Base-by-base conservation (phyloP, 2,113 vertebrate genomes). In the Chloropsis cyanopogon region DNA sequence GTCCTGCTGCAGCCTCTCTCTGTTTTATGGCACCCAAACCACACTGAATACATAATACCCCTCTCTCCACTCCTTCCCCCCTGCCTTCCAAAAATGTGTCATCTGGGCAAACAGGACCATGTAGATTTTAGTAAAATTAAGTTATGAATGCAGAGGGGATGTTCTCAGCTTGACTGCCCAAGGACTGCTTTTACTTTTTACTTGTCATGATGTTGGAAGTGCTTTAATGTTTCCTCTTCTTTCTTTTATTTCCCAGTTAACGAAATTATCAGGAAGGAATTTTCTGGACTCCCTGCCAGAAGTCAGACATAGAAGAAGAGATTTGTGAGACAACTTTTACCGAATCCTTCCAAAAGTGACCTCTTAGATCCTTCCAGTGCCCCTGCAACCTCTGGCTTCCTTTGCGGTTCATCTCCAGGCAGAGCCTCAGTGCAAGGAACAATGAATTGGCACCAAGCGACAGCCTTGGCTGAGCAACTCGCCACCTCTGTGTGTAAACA, bases 191-290 rank as follows among this genome's bases (percentile, higher is more conserved):
- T 93, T 86, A 68, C 35, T 90, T 90, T 66, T 82, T 2, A 16
- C 31, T 86, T 61, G 41, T 72, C 0, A 1, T 82, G 64, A 20
- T 41, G 82, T 82, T 77, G 59, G 35, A 82, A 76, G 28, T 53
- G 66, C 49, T 64, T 54, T 96, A 82, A 97, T 50, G 47, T 84
- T 72, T 95, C 57, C 82, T 86, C 78, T 47, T 92, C 42, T 94
- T 71, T 86, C 76, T 97, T 97, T 91, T 96, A 95, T 98, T 96
- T 98, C 94, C 44, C 97, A 99, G 99, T 99, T 97, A 99, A 99
- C 29, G 99, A 99, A 98, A 99, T 99, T 98, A 99, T 99, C 97
- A 98, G 99, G 97, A 99, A 99, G 98, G 99, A 99, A 97, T 99
- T 99, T 98, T 99, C 99, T 59, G 98, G 98, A 95, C 98, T 99